Evolutionary conservation across 2,888 invertebrate species (phyloP).

Genomic region (Pelosia muscerda): DNA sequence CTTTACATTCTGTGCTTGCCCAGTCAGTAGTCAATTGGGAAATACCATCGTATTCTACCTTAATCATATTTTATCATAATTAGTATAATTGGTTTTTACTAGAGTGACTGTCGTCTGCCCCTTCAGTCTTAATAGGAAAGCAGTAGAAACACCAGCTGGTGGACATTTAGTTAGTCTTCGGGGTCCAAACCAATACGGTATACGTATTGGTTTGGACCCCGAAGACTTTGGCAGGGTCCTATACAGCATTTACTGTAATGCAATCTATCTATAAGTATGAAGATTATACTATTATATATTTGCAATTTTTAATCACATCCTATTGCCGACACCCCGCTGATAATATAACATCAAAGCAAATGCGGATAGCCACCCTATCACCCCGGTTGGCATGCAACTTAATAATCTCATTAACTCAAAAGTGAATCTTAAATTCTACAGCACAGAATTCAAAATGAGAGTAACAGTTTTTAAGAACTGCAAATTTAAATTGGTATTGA

Average conservation of each 20-base stretch:
- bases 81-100: too few relatives aligned
- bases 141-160: too few relatives aligned
- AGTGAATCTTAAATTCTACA: not conserved
- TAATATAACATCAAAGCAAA: constrained; percentile 75
- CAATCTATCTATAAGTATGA: not conserved
- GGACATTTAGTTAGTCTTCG: too few relatives aligned
- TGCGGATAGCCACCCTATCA: constrained; percentile 54
- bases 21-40: too few relatives aligned
- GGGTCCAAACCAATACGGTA: too few relatives aligned
- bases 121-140: too few relatives aligned
- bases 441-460: constrained; percentile 1
- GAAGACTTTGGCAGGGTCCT: too few relatives aligned
- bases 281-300: constrained; percentile 37
- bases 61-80: too few relatives aligned
- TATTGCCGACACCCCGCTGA: constrained; percentile 66
- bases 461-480: not conserved
- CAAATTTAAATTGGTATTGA: constrained; percentile 44
- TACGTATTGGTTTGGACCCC: too few relatives aligned
- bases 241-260: not conserved
- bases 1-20: too few relatives aligned
- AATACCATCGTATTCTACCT: too few relatives aligned
- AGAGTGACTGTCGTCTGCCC: too few relatives aligned
- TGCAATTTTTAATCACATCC: constrained; percentile 67
- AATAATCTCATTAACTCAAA: not conserved
- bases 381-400: constrained; percentile 18